A percentile compares a stretch with the other conserved stretches of the same genome.
phyloP scores from a whole-genome alignment of 2,888 invertebrate genomes.

The Lacanobia wlatinum region DNA sequence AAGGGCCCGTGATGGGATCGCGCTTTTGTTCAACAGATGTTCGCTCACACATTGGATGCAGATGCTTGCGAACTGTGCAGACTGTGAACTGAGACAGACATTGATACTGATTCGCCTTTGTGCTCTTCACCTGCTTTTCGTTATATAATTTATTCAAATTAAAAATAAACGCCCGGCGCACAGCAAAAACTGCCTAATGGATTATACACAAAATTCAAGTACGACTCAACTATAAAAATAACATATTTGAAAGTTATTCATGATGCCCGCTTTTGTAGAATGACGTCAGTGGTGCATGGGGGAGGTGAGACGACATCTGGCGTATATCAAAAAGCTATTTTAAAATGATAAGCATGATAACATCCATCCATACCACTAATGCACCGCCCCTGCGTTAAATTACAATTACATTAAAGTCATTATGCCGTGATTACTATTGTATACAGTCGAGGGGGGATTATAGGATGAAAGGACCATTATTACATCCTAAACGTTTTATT shows the following conservation, averaged over 20 bases:
- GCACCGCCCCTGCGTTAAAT: conserved; percentile 86
- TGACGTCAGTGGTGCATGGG: conserved; percentile 67
- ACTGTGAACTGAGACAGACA: too few species aligned
- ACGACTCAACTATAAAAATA: conserved; percentile 33
- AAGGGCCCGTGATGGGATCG: conserved; percentile 73
- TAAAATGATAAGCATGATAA: conserved; percentile 87
- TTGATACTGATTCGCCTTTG: conserved; percentile 72
- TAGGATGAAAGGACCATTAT: conserved; percentile 73
- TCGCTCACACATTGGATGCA: conserved; percentile 80
- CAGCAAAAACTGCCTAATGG: conserved; percentile 35
- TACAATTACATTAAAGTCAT: conserved; percentile 86
- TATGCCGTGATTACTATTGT: conserved; percentile 82
- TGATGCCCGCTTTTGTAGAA: conserved; percentile 50
- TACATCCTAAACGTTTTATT: conserved; percentile 69
- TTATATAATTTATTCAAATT: conserved; percentile 52
- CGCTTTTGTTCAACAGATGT: conserved; percentile 83
- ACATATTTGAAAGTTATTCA: conserved; percentile 55
- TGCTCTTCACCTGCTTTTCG: conserved; percentile 61
- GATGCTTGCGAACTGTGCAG: conserved; percentile 81
- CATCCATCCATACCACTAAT: conserved; percentile 81
- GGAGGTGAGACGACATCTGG: conserved; percentile 83
- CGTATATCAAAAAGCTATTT: conserved; percentile 84
- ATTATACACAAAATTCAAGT: conserved; percentile 29
- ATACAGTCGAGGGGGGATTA: conserved; percentile 71
- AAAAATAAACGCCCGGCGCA: conserved; percentile 30